Percentiles rank a stretch among this genome's conserved stretches.
phyloP scores from a whole-genome alignment of 2,797 vertebrate species.

The Danio tinwini region DNA sequence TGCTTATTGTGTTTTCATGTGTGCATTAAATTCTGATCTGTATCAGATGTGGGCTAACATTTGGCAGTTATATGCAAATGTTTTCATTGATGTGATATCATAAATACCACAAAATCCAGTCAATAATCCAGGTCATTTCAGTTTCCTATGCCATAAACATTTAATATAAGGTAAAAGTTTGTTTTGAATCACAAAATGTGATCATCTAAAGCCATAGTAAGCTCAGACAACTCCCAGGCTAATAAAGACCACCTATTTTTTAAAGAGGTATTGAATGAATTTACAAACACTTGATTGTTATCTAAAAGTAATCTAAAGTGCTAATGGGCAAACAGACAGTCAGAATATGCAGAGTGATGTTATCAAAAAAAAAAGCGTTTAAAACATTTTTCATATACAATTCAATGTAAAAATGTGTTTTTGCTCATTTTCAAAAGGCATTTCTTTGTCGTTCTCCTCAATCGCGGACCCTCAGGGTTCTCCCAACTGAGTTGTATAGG shows the following conservation, averaged over 20 bases:
- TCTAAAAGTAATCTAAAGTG: neutral
- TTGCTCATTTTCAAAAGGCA: slow-evolving; percentile 21
- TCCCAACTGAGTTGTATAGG: slow-evolving; percentile 22
- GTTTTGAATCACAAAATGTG: too few species aligned
- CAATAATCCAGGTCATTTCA: too few species aligned
- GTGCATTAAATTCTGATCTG: too few species aligned
- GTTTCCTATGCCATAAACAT: too few species aligned
- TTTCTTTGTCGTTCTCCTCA: slow-evolving; percentile 6
- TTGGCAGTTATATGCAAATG: too few species aligned
- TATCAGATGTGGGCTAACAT: too few species aligned
- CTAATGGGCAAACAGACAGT: neutral
- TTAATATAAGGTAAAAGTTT: too few species aligned
- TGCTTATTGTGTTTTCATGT: too few species aligned
- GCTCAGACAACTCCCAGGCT: neutral
- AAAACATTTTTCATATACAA: neutral
- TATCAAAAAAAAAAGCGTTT: neutral
- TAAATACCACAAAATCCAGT: too few species aligned
- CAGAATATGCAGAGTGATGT: neutral
- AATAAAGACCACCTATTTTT: neutral
- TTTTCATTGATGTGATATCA: too few species aligned
- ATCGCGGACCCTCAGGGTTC: slow-evolving; percentile 21
- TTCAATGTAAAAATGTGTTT: neutral
- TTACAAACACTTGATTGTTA: neutral
- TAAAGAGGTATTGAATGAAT: too few species aligned
- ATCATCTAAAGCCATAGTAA: too few species aligned